Percentiles rank a stretch among this genome's conserved stretches.
phyloP scores from a whole-genome alignment of 2,113 vertebrate genomes.

The Chionis minor region DNA sequence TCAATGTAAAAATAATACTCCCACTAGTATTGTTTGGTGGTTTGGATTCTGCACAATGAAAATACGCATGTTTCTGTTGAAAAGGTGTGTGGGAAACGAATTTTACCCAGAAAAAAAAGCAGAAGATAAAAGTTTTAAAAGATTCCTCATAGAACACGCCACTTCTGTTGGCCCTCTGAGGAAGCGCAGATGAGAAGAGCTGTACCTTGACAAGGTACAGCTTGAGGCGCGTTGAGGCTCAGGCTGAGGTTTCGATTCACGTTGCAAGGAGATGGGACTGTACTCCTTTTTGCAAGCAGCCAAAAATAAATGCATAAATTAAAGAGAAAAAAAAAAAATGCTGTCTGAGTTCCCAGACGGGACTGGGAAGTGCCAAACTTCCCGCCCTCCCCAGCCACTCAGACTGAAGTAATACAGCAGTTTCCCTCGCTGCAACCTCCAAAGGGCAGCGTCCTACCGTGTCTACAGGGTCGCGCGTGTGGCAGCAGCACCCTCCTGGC shows the following conservation, averaged over 20 bases:
- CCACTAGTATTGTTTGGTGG: neutral
- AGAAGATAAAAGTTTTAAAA: neutral
- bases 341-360: conserved; percentile 27
- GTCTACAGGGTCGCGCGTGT: fast-evolving
- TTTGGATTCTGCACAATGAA: neutral
- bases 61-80: neutral
- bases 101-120: neutral
- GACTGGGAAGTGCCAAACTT: conserved; percentile 36
- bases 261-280: neutral
- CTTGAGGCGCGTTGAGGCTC: neutral
- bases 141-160: neutral
- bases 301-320: conserved; percentile 31
- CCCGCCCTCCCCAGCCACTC: neutral
- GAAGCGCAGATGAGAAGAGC: neutral
- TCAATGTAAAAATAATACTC: neutral
- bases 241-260: neutral
- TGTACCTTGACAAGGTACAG: neutral
- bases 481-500: no score
- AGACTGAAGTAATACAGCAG: neutral
- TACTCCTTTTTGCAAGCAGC: conserved; percentile 11
- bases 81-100: neutral
- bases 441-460: neutral
- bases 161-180: neutral
- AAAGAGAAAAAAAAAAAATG: neutral
- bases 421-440: neutral